These are phyloP conservation scores for Stenchaetothrips biformis DNA, from an alignment of 2,888 invertebrate species.

Conservation along the genomic window DNA sequence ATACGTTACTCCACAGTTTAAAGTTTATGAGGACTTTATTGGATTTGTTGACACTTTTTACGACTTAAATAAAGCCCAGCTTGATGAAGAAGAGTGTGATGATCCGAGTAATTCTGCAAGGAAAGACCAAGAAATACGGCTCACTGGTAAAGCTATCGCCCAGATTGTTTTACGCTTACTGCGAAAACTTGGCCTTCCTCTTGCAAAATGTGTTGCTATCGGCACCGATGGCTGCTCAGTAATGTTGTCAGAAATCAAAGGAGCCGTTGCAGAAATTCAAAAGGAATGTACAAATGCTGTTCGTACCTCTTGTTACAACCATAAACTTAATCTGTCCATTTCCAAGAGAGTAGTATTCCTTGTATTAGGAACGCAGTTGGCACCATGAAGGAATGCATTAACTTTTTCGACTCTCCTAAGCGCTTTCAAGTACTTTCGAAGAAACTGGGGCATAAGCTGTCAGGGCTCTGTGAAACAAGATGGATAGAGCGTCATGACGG, in stretches of 20 bases:
- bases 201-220: conserved; percentile 35
- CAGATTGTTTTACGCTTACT: not conserved
- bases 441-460: conserved; percentile 28
- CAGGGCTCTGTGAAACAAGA: conserved; percentile 36
- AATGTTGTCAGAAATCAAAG: conserved; percentile 34
- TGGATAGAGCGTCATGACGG: conserved; percentile 35
- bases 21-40: conserved; percentile 38
- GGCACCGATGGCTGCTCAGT: conserved; percentile 36
- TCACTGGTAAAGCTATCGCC: not conserved
- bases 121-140: not conserved
- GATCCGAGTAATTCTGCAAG: not conserved
- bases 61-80: not conserved
- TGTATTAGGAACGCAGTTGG: conserved; percentile 33
- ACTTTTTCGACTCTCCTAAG: conserved; percentile 36
- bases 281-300: conserved; percentile 33
- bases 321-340: conserved; percentile 34
- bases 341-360: conserved; percentile 33
- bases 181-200: conserved; percentile 21
- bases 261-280: conserved; percentile 35
- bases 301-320: conserved; percentile 33
- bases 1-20: conserved; percentile 36
- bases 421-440: conserved; percentile 30
- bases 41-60: conserved; percentile 38
- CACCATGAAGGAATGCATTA: conserved; percentile 34
- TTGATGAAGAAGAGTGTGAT: not conserved